Evolutionary conservation across 2,888 invertebrate species (phyloP).

Genomic region (Phasia obesa): DNA sequence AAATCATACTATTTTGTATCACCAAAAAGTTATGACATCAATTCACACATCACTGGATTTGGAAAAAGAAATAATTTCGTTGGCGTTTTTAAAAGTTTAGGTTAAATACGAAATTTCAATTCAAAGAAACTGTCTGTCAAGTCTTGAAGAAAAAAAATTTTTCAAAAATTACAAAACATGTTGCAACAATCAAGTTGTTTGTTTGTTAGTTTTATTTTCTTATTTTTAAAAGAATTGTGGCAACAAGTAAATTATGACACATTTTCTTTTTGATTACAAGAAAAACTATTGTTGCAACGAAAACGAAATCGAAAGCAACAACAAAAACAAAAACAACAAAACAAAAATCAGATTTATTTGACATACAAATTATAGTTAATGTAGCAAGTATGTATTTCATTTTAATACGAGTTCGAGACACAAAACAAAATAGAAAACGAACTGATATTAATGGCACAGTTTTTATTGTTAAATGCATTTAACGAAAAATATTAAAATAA

Average conservation of each 20-base stretch:
- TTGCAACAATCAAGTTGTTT: conserved; percentile 22
- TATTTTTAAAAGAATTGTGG: background rate
- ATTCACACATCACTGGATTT: too few relatives aligned
- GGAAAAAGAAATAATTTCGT: too few relatives aligned
- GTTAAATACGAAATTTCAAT: too few relatives aligned
- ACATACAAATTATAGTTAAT: conserved; percentile 21
- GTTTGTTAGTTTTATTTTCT: too few relatives aligned
- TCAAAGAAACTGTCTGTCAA: too few relatives aligned
- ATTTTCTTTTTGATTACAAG: conserved; percentile 36
- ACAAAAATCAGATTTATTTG: conserved; percentile 35
- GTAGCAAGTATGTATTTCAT: conserved; percentile 3
- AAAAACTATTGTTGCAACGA: conserved; percentile 27
- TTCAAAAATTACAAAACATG: background rate
- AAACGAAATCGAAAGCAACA: too few relatives aligned
- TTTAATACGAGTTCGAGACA: conserved; percentile 2
- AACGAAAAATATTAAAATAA: background rate
- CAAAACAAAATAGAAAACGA: background rate
- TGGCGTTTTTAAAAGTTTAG: too few relatives aligned
- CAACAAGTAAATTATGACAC: conserved; percentile 39
- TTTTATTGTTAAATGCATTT: conserved; percentile 43
- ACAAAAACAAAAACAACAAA: background rate
- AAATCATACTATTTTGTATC: too few relatives aligned
- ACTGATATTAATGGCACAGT: conserved; percentile 23
- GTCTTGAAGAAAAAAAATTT: too few relatives aligned
- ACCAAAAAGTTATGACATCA: too few relatives aligned